Evolutionary conservation across 2,888 invertebrate species (phyloP).

Genomic region (Eledone cirrhosa): DNA sequence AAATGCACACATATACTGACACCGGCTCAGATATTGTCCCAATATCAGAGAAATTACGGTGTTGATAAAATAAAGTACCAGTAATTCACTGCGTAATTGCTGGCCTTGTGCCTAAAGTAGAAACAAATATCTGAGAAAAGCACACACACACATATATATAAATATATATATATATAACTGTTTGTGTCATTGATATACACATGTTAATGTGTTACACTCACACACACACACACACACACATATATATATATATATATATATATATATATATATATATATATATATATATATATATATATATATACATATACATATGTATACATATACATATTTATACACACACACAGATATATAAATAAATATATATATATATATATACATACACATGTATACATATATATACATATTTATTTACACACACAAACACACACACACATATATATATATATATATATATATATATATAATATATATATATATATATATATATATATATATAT

Average conservation of each 20-base stretch:
- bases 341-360: neutral
- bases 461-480: neutral
- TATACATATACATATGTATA: neutral
- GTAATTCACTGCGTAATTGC: too few relatives aligned
- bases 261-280: neutral
- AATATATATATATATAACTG: too few relatives aligned
- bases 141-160: too few relatives aligned
- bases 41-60: too few relatives aligned
- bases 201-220: too few relatives aligned
- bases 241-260: neutral
- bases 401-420: neutral
- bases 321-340: neutral
- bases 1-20: too few relatives aligned
- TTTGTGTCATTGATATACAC: too few relatives aligned
- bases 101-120: too few relatives aligned
- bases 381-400: neutral
- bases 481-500: conserved; percentile 24
- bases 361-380: neutral
- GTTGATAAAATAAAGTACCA: too few relatives aligned
- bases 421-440: neutral
- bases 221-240: neutral
- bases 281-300: too few relatives aligned
- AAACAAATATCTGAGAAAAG: too few relatives aligned
- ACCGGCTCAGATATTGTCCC: too few relatives aligned
- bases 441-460: neutral